Percentiles rank a stretch among this genome's conserved stretches.
These are phyloP conservation scores for Taurulus bubalis DNA, from an alignment of 2,113 vertebrate genomes.

Conservation along the genomic window DNA sequence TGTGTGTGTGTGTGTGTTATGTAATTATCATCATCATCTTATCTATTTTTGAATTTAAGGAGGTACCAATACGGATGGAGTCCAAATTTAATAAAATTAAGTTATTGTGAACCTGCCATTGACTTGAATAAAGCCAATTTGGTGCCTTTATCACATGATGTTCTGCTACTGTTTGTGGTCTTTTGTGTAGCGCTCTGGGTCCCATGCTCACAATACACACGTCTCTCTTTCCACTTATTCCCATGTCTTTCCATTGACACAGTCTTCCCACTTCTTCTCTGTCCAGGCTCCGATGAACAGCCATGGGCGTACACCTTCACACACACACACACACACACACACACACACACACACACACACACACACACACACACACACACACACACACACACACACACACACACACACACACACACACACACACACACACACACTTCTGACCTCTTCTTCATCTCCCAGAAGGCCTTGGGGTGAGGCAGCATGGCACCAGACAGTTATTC, in stretches of 20 bases:
- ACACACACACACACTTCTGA: constrained; percentile 61
- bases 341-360: constrained; percentile 17
- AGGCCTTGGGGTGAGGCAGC: constrained; percentile 82
- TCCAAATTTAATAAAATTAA: background rate
- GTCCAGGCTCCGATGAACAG: constrained; percentile 20
- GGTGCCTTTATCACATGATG: constrained; percentile 6
- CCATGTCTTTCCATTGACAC: constrained; percentile 9
- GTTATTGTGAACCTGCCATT: background rate
- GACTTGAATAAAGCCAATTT: background rate
- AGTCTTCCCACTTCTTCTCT: constrained; percentile 20
- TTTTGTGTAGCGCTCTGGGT: constrained; percentile 19
- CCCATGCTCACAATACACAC: constrained; percentile 25
- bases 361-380: background rate
- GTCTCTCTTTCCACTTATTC: constrained; percentile 26
- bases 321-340: background rate
- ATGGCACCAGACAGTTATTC: constrained; percentile 87
- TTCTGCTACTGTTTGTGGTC: constrained; percentile 23
- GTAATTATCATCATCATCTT: constrained; percentile 7
- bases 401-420: constrained; percentile 33
- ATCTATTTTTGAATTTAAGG: background rate
- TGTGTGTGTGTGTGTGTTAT: background rate
- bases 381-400: constrained; percentile 33
- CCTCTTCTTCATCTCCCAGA: constrained; percentile 82
- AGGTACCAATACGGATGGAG: background rate
- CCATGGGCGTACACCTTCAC: constrained; percentile 18